These are phyloP conservation scores for Netelia fuscicornis DNA, from an alignment of 2,888 invertebrate species.

Conservation along the genomic window DNA sequence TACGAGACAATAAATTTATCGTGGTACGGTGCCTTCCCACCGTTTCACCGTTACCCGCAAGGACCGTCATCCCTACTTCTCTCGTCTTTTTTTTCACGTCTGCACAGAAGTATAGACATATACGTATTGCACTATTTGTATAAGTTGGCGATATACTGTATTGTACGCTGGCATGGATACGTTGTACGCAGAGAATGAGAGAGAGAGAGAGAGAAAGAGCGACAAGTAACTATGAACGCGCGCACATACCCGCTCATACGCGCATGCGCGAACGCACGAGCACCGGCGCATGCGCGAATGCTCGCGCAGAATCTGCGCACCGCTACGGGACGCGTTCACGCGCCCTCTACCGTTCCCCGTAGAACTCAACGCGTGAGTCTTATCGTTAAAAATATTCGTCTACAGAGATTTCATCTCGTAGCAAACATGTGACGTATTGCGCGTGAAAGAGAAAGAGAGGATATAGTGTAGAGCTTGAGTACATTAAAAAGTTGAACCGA, in stretches of 20 bases:
- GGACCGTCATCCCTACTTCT: constrained; percentile 42
- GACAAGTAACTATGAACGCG: constrained; percentile 14
- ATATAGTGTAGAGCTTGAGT: constrained; percentile 20
- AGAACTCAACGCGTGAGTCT: constrained; percentile 48
- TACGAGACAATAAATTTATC: constrained; percentile 70
- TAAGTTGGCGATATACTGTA: constrained; percentile 15
- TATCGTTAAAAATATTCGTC: constrained; percentile 57
- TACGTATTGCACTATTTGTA: constrained; percentile 21
- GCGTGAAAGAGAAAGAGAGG: constrained; percentile 17
- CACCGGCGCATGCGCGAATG: background rate
- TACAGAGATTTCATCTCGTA: constrained; percentile 53
- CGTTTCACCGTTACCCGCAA: constrained; percentile 59
- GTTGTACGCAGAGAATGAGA: background rate
- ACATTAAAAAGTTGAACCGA: constrained; percentile 53
- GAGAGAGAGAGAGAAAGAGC: background rate
- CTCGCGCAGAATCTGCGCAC: background rate
- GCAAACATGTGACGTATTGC: constrained; percentile 58
- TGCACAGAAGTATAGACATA: constrained; percentile 9
- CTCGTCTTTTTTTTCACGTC: constrained; percentile 28
- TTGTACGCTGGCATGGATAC: constrained; percentile 2
- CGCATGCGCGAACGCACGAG: constrained; percentile 9
- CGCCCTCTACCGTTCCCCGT: constrained; percentile 20
- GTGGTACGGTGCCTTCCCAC: constrained; percentile 65
- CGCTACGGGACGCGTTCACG: no score
- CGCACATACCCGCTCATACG: constrained; percentile 16